phyloP scores from a whole-genome alignment of 37 sponge, comb jelly and placozoan species.

The Mnemiopsis leidyi region DNA sequence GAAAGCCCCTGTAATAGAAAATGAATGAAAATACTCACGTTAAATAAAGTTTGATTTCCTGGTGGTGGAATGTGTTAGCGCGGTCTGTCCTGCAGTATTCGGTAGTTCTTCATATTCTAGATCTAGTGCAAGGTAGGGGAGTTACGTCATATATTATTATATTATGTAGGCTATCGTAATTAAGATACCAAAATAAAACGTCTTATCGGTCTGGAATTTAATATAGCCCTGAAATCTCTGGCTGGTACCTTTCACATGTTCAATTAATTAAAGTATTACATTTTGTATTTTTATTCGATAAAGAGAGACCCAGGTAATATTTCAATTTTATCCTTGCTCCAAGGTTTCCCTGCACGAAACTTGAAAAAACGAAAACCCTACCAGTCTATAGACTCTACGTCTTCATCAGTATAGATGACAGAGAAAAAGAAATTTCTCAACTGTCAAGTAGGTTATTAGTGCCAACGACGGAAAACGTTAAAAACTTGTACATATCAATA shows the following conservation, averaged over 20 bases:
- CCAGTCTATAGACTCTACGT: too few relatives aligned
- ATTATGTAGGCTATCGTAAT: not conserved
- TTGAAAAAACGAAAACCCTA: too few relatives aligned
- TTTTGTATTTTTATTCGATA: not conserved
- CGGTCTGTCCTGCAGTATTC: not conserved
- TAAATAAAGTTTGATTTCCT: not conserved
- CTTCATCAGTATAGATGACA: too few relatives aligned
- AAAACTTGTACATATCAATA: not conserved
- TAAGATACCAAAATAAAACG: not conserved
- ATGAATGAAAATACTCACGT: not conserved
- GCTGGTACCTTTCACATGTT: not conserved
- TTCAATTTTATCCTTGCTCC: not conserved
- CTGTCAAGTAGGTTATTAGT: too few relatives aligned
- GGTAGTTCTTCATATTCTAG: not conserved
- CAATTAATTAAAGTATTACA: not conserved
- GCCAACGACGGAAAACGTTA: too few relatives aligned
- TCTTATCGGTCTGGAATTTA: not conserved
- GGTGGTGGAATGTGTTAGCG: not conserved
- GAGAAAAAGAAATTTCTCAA: too few relatives aligned
- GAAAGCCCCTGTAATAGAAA: not conserved
- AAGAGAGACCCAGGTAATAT: not conserved
- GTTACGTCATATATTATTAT: too few relatives aligned
- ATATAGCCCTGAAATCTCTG: not conserved
- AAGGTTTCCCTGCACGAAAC: too few relatives aligned
- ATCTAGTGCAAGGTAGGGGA: not conserved